These are phyloP conservation scores for Drosophila nigritarsus DNA, from an alignment of 2,888 invertebrate species.

Conservation along the genomic window DNA sequence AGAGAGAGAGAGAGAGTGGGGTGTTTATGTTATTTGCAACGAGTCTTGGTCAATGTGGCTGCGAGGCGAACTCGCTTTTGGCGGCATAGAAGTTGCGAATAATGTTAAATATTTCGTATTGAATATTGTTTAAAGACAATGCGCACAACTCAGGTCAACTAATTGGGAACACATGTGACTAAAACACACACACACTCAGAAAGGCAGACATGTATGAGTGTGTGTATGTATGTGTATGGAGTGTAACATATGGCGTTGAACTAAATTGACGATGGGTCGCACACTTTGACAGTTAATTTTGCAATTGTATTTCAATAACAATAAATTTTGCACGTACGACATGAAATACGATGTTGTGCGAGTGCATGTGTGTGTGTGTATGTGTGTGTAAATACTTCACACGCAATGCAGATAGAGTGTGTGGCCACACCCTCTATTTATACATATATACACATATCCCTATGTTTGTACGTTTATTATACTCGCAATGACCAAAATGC, in stretches of 20 bases:
- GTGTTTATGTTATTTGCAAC: conserved; percentile 20
- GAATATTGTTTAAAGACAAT: conserved; percentile 44
- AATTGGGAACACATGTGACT: conserved; percentile 53
- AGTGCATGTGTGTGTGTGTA: conserved; percentile 25
- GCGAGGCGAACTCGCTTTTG: conserved; percentile 29
- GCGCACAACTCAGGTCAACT: conserved; percentile 44
- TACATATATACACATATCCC: background rate
- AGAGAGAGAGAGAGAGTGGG: background rate
- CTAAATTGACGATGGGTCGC: conserved; percentile 71
- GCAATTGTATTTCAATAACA: conserved; percentile 84
- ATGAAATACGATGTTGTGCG: conserved; percentile 69
- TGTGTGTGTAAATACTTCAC: conserved; percentile 37
- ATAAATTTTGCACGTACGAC: conserved; percentile 80
- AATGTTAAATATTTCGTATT: conserved; percentile 33
- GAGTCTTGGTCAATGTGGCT: conserved; percentile 52
- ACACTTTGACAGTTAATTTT: conserved; percentile 84
- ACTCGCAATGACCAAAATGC: conserved; percentile 35
- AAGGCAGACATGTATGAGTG: background rate
- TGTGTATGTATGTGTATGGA: conserved; percentile 13
- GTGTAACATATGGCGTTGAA: conserved; percentile 67
- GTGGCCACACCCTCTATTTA: conserved; percentile 43
- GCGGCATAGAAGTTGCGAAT: conserved; percentile 11
- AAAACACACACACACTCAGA: conserved; percentile 1
- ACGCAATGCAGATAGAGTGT: conserved; percentile 43
- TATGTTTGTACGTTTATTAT: background rate